phyloP scores from a whole-genome alignment of 2,888 invertebrate genomes.

The Phlogophora meticulosa region DNA sequence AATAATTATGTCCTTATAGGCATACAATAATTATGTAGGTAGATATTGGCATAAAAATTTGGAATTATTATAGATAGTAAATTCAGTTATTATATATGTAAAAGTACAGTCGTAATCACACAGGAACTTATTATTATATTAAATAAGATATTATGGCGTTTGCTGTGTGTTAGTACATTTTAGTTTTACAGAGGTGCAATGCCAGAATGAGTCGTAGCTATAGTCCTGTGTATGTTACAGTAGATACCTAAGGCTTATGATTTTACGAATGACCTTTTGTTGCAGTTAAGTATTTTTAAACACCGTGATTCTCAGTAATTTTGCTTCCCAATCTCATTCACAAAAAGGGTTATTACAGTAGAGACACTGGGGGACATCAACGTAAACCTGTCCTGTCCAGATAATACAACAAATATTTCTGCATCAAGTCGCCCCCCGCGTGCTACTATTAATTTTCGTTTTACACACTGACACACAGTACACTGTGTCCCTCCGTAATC shows the following conservation, averaged over 20 bases:
- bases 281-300: too few species aligned
- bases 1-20: too few species aligned
- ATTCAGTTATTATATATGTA: too few species aligned
- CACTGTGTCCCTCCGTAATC: conserved; percentile 74
- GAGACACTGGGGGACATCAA: too few species aligned
- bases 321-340: too few species aligned
- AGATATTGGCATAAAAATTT: too few species aligned
- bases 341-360: neutral
- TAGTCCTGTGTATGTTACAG: neutral
- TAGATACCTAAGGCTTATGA: too few species aligned
- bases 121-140: conserved; percentile 7
- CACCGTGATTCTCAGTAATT: too few species aligned
- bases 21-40: too few species aligned
- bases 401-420: conserved; percentile 52
- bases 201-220: neutral
- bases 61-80: too few species aligned
- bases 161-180: neutral
- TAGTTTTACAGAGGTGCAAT: conserved; percentile 3
- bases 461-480: conserved; percentile 69
- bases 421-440: conserved; percentile 39
- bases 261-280: too few species aligned
- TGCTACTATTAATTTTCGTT: conserved; percentile 67
- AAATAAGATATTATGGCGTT: neutral
- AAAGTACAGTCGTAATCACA: conserved; percentile 12
- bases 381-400: too few species aligned